Percentiles rank a stretch among this genome's conserved stretches.
phyloP scores from a whole-genome alignment of 2,888 invertebrate genomes.

The Drosophila macrothrix region DNA sequence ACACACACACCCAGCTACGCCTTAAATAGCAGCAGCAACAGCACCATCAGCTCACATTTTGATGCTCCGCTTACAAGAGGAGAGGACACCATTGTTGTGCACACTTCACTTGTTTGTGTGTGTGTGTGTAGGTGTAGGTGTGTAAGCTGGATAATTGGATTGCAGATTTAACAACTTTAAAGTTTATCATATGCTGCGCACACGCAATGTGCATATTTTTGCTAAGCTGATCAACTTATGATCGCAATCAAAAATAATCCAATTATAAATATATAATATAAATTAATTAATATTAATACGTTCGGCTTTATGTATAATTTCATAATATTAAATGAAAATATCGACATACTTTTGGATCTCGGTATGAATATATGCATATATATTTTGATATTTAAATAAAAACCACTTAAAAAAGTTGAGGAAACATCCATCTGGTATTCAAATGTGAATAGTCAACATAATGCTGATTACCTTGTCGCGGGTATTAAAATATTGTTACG shows the following conservation, averaged over 20 bases:
- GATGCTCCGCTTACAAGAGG: slow-evolving; percentile 37
- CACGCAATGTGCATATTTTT: slow-evolving; percentile 28
- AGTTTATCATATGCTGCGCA: slow-evolving; percentile 41
- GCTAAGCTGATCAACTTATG: not conserved
- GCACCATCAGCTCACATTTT: slow-evolving; percentile 28
- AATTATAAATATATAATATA: not conserved
- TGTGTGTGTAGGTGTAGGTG: slow-evolving; percentile 15
- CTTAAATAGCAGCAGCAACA: slow-evolving; percentile 17
- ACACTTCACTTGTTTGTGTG: slow-evolving; percentile 22
- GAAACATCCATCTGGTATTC: not conserved
- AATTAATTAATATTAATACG: not conserved
- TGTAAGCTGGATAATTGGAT: slow-evolving; percentile 22
- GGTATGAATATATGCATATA: not conserved
- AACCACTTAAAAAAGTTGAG: not conserved
- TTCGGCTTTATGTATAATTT: not conserved
- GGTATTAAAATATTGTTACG: slow-evolving; percentile 13
- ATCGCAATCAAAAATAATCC: not conserved
- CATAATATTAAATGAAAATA: not conserved
- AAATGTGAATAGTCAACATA: slow-evolving; percentile 2
- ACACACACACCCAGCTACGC: not conserved
- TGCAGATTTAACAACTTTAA: slow-evolving; percentile 33
- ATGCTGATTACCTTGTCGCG: slow-evolving; percentile 12
- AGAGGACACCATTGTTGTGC: slow-evolving; percentile 44
- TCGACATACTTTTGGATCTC: not conserved
- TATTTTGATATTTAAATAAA: not conserved